A percentile compares a stretch with the other conserved stretches of the same genome.
Conservation (phyloP, 2,797 vertebrate species). For the Yasuhikotakia modesta region DNA sequence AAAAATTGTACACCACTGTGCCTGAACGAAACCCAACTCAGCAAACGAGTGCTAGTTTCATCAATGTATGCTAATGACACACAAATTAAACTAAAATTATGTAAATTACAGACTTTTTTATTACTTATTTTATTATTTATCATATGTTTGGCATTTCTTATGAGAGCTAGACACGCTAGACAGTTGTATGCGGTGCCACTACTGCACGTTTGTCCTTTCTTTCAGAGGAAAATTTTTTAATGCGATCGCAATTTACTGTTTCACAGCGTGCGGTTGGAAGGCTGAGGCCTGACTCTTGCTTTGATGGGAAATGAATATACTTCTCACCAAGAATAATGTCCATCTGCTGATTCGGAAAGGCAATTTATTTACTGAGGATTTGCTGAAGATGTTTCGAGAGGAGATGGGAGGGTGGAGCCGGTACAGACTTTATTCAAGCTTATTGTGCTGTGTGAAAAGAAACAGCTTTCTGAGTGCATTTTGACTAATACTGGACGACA, state of each 20-base stretch:
- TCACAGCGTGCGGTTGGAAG: slow-evolving; percentile 9
- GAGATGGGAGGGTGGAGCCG: slow-evolving; percentile 18
- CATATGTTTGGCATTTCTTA: neutral
- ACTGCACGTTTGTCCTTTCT: neutral
- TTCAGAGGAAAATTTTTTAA: neutral
- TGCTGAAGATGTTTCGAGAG: slow-evolving; percentile 39
- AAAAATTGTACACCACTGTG: neutral
- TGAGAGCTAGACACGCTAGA: neutral
- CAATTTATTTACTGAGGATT: slow-evolving; percentile 41
- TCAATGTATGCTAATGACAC: slow-evolving; percentile 20
- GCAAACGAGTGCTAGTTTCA: slow-evolving; percentile 5
- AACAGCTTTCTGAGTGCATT: slow-evolving; percentile 38
- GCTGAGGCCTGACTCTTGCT: neutral
- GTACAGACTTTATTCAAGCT: slow-evolving; percentile 27
- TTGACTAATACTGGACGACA: slow-evolving; percentile 42
- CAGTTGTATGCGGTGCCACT: neutral
- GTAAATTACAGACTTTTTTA: slow-evolving; percentile 2
- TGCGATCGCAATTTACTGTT: neutral
- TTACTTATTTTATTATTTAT: too few species aligned
- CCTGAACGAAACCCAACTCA: neutral
- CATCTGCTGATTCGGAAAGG: slow-evolving; percentile 37
- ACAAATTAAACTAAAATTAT: slow-evolving; percentile 14
- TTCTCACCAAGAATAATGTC: slow-evolving; percentile 41
- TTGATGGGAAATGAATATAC: slow-evolving; percentile 24
- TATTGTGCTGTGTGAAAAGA: slow-evolving; percentile 45